phyloP scores from a whole-genome alignment of 1,140 invertebrate species.

The Ceratosolen fusciceps region DNA sequence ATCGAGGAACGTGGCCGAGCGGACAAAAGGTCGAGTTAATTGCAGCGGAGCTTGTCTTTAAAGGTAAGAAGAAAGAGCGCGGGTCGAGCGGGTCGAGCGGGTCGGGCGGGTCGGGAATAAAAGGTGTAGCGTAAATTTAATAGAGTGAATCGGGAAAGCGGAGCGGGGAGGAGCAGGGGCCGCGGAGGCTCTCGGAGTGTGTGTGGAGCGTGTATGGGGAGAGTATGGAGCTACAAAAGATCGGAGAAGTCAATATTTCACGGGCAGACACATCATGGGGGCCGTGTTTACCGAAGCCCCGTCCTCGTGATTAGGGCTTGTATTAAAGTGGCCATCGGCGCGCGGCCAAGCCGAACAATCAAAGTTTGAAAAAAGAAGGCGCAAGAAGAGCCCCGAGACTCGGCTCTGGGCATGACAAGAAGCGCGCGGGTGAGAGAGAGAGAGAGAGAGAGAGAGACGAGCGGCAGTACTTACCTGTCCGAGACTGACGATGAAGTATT shows the following conservation, averaged over 20 bases:
- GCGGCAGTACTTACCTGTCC: background rate
- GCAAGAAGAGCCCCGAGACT: background rate
- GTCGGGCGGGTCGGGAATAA: no score
- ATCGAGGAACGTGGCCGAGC: background rate
- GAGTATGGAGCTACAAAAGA: background rate
- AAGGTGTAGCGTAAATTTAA: no score
- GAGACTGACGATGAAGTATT: constrained; percentile 15
- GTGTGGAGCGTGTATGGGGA: no score
- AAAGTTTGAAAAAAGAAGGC: background rate
- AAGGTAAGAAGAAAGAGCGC: no score
- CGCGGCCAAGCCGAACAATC: constrained; percentile 20
- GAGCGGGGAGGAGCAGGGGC: no score
- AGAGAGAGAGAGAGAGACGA: constrained; percentile 27
- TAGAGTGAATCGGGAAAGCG: no score
- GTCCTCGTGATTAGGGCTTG: constrained; percentile 57
- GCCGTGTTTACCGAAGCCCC: background rate
- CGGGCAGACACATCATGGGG: background rate
- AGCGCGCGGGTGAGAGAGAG: constrained; percentile 36
- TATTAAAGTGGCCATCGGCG: constrained; percentile 52
- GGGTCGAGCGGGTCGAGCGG: no score
- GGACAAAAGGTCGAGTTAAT: background rate
- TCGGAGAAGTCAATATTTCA: background rate
- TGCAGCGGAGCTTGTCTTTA: no score
- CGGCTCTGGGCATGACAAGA: constrained; percentile 1
- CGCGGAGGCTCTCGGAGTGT: no score